Conservation (phyloP, 2,113 vertebrate genomes). For the Indri indri region DNA sequence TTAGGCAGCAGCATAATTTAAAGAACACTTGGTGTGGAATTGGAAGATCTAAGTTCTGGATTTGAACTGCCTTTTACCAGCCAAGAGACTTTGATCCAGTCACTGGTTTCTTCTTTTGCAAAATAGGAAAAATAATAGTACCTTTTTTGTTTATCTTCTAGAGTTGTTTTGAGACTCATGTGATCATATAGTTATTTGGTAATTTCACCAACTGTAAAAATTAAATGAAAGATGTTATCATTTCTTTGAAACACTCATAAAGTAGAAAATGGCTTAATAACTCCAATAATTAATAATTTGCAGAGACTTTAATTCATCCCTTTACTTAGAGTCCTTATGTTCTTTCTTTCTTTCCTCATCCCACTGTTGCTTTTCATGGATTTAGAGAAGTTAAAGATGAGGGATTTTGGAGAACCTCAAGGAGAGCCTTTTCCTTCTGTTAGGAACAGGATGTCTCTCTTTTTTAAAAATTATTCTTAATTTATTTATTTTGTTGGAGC, state of each 20-base stretch:
- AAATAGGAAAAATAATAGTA: neutral
- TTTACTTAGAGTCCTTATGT: neutral
- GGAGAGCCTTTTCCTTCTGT: neutral
- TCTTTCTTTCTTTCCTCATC: neutral
- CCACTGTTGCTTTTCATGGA: neutral
- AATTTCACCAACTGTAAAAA: neutral
- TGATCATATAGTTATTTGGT: neutral
- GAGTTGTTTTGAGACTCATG: slow-evolving; percentile 9
- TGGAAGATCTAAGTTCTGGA: neutral
- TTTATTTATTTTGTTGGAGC: neutral
- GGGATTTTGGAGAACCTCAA: neutral
- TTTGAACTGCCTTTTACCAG: neutral
- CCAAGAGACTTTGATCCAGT: neutral
- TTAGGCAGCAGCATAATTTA: neutral
- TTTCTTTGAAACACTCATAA: neutral
- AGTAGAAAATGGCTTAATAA: neutral
- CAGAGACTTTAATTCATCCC: neutral
- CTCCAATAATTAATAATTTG: neutral
- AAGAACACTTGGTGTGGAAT: neutral
- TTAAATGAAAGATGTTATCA: neutral
- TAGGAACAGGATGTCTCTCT: neutral
- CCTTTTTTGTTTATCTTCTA: neutral
- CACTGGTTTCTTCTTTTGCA: neutral
- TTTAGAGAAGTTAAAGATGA: neutral
- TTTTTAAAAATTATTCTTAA: no score